Base-by-base conservation (phyloP, 2,113 vertebrate species). In the Bostrychus sinensis region DNA sequence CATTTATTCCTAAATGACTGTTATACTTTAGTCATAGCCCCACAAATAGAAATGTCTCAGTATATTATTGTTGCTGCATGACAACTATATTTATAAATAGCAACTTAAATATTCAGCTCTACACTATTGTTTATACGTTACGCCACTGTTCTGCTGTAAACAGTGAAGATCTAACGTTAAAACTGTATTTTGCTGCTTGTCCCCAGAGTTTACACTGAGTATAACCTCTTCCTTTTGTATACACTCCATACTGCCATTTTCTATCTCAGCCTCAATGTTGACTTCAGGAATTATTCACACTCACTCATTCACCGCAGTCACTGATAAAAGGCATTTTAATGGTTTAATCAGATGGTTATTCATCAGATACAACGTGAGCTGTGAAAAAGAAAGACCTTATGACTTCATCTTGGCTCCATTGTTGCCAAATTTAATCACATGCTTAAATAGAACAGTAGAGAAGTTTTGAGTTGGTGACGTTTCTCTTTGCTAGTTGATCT, bases 201-300 rank as follows among this genome's bases (percentile, higher is more conserved):
- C 46, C 28, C 42, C 20, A 14, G n/a, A 48, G 42, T 66, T 62
- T 46, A 36, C 28, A 50, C 42, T 66, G 46, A 19, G 5, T 53
- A 22, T 64, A 45, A 67, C 72, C 61, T 30, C 55, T 68, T 39
- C 54, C 45, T 51, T 64, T 72, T 54, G 30, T 5, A 39, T 60
- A 43, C 46, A 56, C 43, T 55, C 37, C 36, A 56, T n/a, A 16
- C 12, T 67, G 32, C 3, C 11, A 10, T 62, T 64, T 64, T 60
- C 56, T 36, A 22, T 51, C 25, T 72, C 30, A 19, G 58, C n/a
- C 16, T 72, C 36, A 73, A 5, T 62, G 26, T 25, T 41, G 38
- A 41, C 61, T 25, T 12, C 39, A 56, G 53, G 36, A 54, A 70
- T 26, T 9, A 48, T 62, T 46, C 38, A 56, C 55, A 68, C 39